Evolutionary conservation across 1,140 invertebrate genomes (phyloP), one percentile per base, ranked within the genome.

Genomic region (Saccostrea cuccullata): DNA sequence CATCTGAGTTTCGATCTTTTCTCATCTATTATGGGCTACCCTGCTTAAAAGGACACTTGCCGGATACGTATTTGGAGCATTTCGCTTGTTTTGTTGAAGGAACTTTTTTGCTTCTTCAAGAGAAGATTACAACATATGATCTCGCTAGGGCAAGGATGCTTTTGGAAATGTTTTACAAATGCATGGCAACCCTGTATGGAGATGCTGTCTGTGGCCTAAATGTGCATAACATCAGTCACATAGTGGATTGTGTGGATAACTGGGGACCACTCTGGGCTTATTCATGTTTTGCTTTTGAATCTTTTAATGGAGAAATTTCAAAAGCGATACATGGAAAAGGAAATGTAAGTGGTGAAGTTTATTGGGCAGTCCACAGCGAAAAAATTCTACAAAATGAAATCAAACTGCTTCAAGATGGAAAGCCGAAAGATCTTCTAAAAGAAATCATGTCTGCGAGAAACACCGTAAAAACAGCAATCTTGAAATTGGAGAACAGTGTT

Each of bases 11-110:
- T 20, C 47, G 84, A 12, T 88, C 84, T 40, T 88, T 82, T 82
- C 67, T 88, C n/a, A 30, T 88, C 20, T 85, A 82, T 82, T 88
- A 88, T 70, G 13, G 84, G 36, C 20, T 88, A 56, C 87, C 87
- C 20, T 88, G 84, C 82, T 23, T 88, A 64, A 23, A 23, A 60
- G 55, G 56, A 11, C 55, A 13, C 13, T 64, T 88, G 26, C 84
- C 87, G 30, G 55, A 85, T 60, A 11, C 36, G 5, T 82, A 83
- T 60, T 83, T 87, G 23, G 30, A 87, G 17, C 86, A 87, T n/a
- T 87, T 55, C 30, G 56, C 77, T 60, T 83, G 86, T 84, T 36
- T 87, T 58, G 77, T 87, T 64, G 77, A 87, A 67, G 82, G n/a
- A 26, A 84, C 58, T 20, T 83, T 55, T 60, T 20, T 87, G 11